Evolutionary conservation across 2,888 invertebrate genomes (phyloP).

Genomic region (Cheilosia impressa): DNA sequence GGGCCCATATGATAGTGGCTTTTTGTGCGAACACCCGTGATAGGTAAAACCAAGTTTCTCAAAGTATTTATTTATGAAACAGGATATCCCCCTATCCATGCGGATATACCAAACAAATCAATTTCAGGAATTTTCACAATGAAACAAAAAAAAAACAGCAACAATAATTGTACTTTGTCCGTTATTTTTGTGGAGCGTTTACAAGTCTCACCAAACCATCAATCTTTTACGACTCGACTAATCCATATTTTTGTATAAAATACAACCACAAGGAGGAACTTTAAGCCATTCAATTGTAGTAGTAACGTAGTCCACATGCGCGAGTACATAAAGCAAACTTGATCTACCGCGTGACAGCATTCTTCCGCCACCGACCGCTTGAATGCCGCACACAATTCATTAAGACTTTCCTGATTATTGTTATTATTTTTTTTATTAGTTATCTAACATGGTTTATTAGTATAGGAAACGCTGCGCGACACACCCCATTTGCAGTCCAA

Average conservation of each 20-base stretch:
- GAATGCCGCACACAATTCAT: slow-evolving; percentile 36
- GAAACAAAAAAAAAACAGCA: too few relatives aligned
- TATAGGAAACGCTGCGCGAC: slow-evolving; percentile 31
- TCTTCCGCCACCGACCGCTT: slow-evolving; percentile 6
- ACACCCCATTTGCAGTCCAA: slow-evolving; percentile 21
- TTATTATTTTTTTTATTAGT: slow-evolving; percentile 29
- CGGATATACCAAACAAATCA: too few relatives aligned
- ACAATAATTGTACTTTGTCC: too few relatives aligned
- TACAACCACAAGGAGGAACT: neutral
- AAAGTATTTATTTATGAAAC: too few relatives aligned
- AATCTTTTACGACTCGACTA: neutral
- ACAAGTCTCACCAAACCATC: neutral
- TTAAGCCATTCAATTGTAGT: neutral
- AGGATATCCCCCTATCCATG: too few relatives aligned
- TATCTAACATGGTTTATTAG: slow-evolving; percentile 25
- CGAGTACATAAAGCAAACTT: neutral
- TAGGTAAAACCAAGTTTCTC: too few relatives aligned
- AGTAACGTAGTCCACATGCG: neutral
- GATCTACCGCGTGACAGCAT: slow-evolving; percentile 20
- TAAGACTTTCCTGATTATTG: neutral
- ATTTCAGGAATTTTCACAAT: too few relatives aligned
- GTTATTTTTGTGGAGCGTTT: neutral
- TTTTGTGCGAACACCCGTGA: too few relatives aligned
- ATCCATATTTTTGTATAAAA: neutral
- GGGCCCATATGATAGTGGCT: too few relatives aligned